Conservation (phyloP, 2,888 invertebrate genomes). For the Rosalia funebris region DNA sequence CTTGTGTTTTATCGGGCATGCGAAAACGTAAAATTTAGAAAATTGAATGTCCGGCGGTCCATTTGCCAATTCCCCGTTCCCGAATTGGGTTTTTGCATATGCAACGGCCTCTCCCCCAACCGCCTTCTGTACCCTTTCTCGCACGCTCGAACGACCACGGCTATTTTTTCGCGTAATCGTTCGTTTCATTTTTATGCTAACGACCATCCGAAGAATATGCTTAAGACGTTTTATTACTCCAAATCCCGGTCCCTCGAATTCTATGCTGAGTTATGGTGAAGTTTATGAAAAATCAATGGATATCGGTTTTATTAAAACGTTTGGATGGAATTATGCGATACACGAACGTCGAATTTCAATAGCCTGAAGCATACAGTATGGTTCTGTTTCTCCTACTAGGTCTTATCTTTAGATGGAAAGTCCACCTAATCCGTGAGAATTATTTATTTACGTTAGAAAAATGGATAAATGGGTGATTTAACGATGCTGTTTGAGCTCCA, state of each 20-base stretch:
- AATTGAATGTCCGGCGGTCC: constrained; percentile 48
- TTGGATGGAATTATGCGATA: too few species aligned
- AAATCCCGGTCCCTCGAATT: background rate
- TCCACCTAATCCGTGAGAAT: too few species aligned
- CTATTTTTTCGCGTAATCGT: constrained; percentile 16
- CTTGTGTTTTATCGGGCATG: constrained; percentile 37
- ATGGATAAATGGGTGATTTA: too few species aligned
- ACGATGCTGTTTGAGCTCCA: too few species aligned
- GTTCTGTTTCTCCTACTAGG: too few species aligned
- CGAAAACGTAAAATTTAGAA: constrained; percentile 33
- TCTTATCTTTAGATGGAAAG: too few species aligned
- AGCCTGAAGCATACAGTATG: too few species aligned
- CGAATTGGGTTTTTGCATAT: constrained; percentile 27
- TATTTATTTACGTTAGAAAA: too few species aligned
- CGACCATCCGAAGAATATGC: constrained; percentile 2
- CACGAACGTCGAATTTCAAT: too few species aligned
- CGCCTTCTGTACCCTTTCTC: constrained; percentile 21
- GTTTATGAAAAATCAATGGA: constrained; percentile 16
- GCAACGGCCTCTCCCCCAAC: background rate
- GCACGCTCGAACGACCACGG: constrained; percentile 2
- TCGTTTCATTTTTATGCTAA: constrained; percentile 16
- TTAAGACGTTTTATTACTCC: background rate
- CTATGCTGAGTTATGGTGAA: background rate
- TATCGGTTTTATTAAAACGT: too few species aligned
- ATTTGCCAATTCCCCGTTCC: constrained; percentile 47